Conservation (phyloP, 2,888 invertebrate species). For the Carpatolechia fugitivella region DNA sequence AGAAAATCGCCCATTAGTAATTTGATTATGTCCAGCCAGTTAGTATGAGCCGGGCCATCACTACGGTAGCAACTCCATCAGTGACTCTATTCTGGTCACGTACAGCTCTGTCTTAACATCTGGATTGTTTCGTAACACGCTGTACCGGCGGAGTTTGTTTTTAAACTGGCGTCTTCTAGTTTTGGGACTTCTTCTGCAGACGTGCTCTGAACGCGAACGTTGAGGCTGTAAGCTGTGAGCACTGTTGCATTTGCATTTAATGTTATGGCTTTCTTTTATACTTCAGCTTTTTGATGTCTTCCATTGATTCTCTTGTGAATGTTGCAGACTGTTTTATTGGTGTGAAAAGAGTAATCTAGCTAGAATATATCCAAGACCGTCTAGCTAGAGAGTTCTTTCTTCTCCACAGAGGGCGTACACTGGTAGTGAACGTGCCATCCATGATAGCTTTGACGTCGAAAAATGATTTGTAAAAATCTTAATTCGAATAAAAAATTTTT, state of each 20-base stretch:
- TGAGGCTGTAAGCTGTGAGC: conserved; percentile 2
- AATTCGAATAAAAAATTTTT: too few relatives aligned
- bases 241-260: conserved; percentile 18
- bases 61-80: neutral
- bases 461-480: too few relatives aligned
- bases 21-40: too few relatives aligned
- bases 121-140: conserved; percentile 70
- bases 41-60: neutral
- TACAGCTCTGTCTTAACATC: conserved; percentile 64
- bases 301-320: neutral
- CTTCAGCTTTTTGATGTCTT: conserved; percentile 9
- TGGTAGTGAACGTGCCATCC: too few relatives aligned
- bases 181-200: conserved; percentile 43
- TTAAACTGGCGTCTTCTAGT: conserved; percentile 51
- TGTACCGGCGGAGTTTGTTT: conserved; percentile 61
- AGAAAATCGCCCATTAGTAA: too few relatives aligned
- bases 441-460: too few relatives aligned
- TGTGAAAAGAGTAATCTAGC: neutral
- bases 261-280: conserved; percentile 3
- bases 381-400: too few relatives aligned
- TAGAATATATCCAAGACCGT: too few relatives aligned
- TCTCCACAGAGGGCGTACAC: too few relatives aligned
- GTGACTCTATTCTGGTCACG: conserved; percentile 53
- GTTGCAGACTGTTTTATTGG: neutral
- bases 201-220: conserved; percentile 17